Percentiles rank a stretch among this genome's conserved stretches.
These are phyloP conservation scores for Lethrus apterus DNA, from an alignment of 1,140 invertebrate genomes.

Conservation along the genomic window DNA sequence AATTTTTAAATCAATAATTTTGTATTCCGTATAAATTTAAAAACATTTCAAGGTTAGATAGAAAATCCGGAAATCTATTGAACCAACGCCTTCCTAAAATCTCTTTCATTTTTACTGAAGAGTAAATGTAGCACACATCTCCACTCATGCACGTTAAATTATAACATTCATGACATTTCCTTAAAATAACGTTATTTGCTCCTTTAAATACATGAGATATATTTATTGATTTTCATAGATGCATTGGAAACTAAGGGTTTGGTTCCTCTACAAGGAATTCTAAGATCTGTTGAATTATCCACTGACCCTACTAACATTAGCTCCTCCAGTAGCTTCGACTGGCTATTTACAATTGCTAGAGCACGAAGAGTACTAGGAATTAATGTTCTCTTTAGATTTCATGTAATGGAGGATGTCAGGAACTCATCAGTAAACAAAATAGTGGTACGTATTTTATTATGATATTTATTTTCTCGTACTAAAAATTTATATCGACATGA, in stretches of 20 bases:
- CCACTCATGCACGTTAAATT: slow-evolving; percentile 6
- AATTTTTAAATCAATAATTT: slow-evolving; percentile 4
- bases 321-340: slow-evolving; percentile 39
- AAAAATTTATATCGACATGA: no score
- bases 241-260: slow-evolving; percentile 51
- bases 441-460: slow-evolving; percentile 47
- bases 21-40: slow-evolving; percentile 6
- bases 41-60: slow-evolving; percentile 1
- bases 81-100: neutral
- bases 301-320: slow-evolving; percentile 40
- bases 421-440: slow-evolving; percentile 56
- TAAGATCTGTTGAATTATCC: slow-evolving; percentile 45
- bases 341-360: slow-evolving; percentile 45
- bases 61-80: slow-evolving; percentile 2
- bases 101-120: no score
- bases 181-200: no score
- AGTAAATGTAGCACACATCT: neutral
- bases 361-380: slow-evolving; percentile 50
- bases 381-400: slow-evolving; percentile 54
- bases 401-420: slow-evolving; percentile 56
- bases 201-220: no score
- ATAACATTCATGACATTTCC: no score
- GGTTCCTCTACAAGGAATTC: slow-evolving; percentile 47
- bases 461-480: no score
- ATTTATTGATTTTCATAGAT: slow-evolving; percentile 45